Evolutionary conservation across 2,888 invertebrate species (phyloP).

Genomic region (Lobophora halterata): DNA sequence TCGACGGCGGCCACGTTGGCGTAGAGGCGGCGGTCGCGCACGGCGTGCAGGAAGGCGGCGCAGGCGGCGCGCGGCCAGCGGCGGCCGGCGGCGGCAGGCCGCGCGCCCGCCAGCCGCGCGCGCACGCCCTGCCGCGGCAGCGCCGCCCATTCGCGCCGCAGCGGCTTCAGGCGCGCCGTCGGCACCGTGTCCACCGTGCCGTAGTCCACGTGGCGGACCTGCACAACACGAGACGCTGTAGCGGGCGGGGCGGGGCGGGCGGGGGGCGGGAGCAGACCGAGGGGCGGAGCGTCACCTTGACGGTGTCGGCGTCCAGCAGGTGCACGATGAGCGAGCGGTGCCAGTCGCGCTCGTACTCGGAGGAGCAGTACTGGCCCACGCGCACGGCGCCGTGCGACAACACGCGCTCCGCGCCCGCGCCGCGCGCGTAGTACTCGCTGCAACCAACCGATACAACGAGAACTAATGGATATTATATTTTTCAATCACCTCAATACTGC

Average conservation of each 20-base stretch:
- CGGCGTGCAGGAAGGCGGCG: conserved; percentile 56
- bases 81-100: conserved; percentile 56
- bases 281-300: no score
- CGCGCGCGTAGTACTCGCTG: conserved; percentile 54
- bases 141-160: conserved; percentile 58
- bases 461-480: no score
- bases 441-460: background rate
- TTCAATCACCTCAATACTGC: no score
- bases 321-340: conserved; percentile 75
- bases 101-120: conserved; percentile 69
- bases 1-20: conserved; percentile 54
- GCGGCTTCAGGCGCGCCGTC: conserved; percentile 46
- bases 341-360: conserved; percentile 69
- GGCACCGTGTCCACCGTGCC: conserved; percentile 71
- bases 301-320: conserved; percentile 58
- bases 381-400: conserved; percentile 60
- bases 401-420: conserved; percentile 44
- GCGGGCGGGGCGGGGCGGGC: background rate
- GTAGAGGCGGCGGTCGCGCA: conserved; percentile 54
- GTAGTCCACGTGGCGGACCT: conserved; percentile 82
- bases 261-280: no score
- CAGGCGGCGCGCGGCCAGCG: conserved; percentile 72
- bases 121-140: conserved; percentile 77
- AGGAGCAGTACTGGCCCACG: conserved; percentile 71
- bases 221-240: conserved; percentile 13